These are phyloP conservation scores for Apoda limacodes DNA, from an alignment of 2,888 invertebrate species.

Conservation along the genomic window DNA sequence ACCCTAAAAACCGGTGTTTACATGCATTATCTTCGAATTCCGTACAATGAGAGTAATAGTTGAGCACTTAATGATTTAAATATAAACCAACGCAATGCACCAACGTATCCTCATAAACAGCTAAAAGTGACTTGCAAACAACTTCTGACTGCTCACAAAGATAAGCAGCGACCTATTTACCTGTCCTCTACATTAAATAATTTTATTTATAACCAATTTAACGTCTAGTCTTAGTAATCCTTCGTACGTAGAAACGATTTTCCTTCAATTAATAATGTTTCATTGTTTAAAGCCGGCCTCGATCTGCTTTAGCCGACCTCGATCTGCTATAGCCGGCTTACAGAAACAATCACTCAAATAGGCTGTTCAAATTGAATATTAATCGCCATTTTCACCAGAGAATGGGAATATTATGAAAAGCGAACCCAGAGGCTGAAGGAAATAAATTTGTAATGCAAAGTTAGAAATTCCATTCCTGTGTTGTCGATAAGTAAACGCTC, in stretches of 20 bases:
- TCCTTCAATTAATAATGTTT: constrained; percentile 8
- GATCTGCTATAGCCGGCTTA: constrained; percentile 26
- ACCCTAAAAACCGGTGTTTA: too few relatives aligned
- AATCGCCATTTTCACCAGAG: constrained; percentile 63
- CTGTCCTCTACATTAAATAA: too few relatives aligned
- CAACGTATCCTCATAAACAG: too few relatives aligned
- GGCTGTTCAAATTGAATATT: constrained; percentile 67
- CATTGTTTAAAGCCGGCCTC: constrained; percentile 25
- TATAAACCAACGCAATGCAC: too few relatives aligned
- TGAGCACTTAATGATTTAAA: too few relatives aligned
- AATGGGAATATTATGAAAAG: constrained; percentile 59
- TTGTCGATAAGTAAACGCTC: constrained; percentile 61
- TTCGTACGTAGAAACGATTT: constrained; percentile 1
- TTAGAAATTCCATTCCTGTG: constrained; percentile 63
- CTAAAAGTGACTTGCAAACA: too few relatives aligned
- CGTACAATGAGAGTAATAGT: too few relatives aligned
- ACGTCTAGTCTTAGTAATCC: constrained; percentile 26
- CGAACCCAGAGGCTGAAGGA: constrained; percentile 43
- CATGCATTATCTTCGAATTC: too few relatives aligned
- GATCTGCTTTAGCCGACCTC: too few relatives aligned
- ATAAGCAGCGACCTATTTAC: too few relatives aligned
- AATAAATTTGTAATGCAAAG: constrained; percentile 69
- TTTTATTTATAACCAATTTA: too few relatives aligned
- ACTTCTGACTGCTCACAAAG: too few relatives aligned
- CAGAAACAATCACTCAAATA: constrained; percentile 66